Base-by-base conservation (phyloP, 64 coral and sea anemone genomes). In the Montipora capricornis region DNA sequence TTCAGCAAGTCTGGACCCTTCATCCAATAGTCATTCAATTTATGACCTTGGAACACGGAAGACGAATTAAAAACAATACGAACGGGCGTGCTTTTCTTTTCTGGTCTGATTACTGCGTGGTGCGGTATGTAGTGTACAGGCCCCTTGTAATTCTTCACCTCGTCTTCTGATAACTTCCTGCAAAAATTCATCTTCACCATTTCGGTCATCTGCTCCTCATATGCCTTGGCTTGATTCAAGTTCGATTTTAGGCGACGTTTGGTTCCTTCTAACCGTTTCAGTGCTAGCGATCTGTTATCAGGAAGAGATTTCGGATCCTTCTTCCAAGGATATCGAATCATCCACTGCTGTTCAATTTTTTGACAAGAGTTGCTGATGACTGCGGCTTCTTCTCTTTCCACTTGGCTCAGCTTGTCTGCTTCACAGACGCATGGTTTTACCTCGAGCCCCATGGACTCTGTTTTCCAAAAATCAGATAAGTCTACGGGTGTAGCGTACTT, bases 51-150 rank as follows among this genome's bases (percentile, higher is more conserved):
- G 70, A 50, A 92, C 0, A 71, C 49, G 5, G 94, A 77, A 62
- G 87, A 95, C 49, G 89, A 80, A 66, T 96, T 92, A 52, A 96
- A 96, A 19, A 96, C 95, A 17, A 92, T 96, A 20, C 90, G 77
- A 1, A 96, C 55, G 6, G 84, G 95, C 8, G 84, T 96, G 78
- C 95, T 89, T 53, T 88, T 93, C 7, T 82, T 88, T 71, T 95
- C 81, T 80, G 94, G 94, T 64, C 81, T 80, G 6, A 88, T 22
- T 5, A 95, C 89, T 11, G 76, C 82, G 49, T 92, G 90, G 17
- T 96, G 79, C 0, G 78, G 17, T 2, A 89, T 66, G 87, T 96
- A 96, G 68, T 96, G 79, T 64, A 96, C 77, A 17, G 78, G 77
- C 17, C 89, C 94, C 44, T 91, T 47, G 46, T 88, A 77, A 6